These are phyloP conservation scores for Melanocharis versteri DNA, from an alignment of 2,113 vertebrate genomes.

Conservation along the genomic window DNA sequence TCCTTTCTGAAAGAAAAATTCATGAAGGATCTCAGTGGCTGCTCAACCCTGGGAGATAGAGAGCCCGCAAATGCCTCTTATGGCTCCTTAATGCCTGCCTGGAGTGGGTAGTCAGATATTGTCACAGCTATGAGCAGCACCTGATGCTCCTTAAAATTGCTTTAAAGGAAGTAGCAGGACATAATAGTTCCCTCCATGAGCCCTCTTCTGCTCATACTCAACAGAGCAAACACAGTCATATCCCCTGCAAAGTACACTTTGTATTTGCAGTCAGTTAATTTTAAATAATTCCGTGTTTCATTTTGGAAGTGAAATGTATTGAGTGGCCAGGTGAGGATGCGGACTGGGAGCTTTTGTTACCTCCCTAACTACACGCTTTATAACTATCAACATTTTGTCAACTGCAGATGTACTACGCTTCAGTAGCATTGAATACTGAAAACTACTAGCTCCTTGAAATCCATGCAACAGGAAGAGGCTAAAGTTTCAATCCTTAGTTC, in stretches of 20 bases:
- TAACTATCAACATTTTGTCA: neutral
- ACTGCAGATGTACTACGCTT: neutral
- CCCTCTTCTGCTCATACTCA: neutral
- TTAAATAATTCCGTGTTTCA: neutral
- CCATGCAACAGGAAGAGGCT: rapidly evolving
- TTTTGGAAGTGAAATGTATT: neutral
- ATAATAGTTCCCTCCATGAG: neutral
- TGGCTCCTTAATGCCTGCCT: neutral
- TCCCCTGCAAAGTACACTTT: neutral
- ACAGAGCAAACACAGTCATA: neutral
- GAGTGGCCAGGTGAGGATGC: neutral
- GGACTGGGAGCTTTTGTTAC: neutral
- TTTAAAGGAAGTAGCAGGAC: neutral
- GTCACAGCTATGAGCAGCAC: neutral
- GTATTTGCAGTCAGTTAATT: neutral
- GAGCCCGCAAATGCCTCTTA: neutral
- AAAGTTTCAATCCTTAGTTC: neutral
- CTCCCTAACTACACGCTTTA: neutral
- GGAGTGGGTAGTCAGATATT: neutral
- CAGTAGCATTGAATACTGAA: neutral
- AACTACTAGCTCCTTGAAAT: neutral
- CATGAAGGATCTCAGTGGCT: neutral
- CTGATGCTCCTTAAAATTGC: neutral
- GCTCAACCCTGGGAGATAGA: neutral
- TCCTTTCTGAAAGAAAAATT: neutral